Conservation (phyloP, 2,888 invertebrate genomes). For the Osmoderma eremita region DNA sequence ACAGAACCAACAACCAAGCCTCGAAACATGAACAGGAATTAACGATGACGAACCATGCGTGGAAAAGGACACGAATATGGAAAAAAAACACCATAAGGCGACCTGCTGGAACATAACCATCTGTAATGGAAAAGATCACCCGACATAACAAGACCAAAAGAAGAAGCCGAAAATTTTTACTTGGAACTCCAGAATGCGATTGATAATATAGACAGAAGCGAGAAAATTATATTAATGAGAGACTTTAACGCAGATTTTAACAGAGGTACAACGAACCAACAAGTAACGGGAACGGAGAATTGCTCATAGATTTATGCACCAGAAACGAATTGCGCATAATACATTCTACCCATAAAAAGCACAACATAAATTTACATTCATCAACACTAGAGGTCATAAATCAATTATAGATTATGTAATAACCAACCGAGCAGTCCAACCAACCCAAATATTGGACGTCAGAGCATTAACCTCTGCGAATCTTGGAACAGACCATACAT, state of each 20-base stretch:
- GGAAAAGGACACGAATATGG: background rate
- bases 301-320: constrained; percentile 32
- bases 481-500: too few relatives aligned
- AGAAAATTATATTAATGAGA: constrained; percentile 4
- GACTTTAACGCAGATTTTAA: too few relatives aligned
- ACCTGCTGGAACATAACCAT: background rate
- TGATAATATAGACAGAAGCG: constrained; percentile 6
- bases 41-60: too few relatives aligned
- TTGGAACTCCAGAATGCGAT: constrained; percentile 12
- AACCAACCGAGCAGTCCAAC: too few relatives aligned
- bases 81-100: constrained; percentile 1
- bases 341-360: constrained; percentile 12
- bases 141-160: background rate
- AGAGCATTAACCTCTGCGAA: too few relatives aligned
- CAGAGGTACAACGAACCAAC: too few relatives aligned
- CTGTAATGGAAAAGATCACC: background rate
- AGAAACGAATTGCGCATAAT: constrained; percentile 32
- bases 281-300: constrained; percentile 34
- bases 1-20: background rate
- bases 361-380: constrained; percentile 23
- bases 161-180: constrained; percentile 16
- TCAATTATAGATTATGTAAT: background rate
- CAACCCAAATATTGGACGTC: too few relatives aligned
- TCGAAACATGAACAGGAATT: too few relatives aligned
- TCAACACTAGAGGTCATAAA: constrained; percentile 18